Evolutionary conservation across 2,797 vertebrate genomes (phyloP).

Genomic region (Sebastes cheni): DNA sequence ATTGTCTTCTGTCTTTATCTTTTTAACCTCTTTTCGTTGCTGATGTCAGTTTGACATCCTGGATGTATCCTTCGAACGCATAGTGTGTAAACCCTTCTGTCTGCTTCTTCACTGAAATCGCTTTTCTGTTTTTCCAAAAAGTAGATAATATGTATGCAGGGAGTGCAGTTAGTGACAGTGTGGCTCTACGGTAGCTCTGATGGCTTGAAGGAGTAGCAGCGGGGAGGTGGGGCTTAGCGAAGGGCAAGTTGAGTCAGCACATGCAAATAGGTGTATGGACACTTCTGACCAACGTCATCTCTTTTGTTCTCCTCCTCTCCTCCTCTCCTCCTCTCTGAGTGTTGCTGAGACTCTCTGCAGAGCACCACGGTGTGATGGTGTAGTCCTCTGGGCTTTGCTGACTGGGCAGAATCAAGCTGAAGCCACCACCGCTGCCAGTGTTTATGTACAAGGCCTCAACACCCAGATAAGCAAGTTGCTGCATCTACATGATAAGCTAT

Average conservation of each 20-base stretch:
- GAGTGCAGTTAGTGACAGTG: too few relatives aligned
- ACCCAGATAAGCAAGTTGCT: constrained; percentile 37
- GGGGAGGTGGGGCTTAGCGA: too few relatives aligned
- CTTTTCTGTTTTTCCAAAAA: too few relatives aligned
- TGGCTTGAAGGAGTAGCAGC: too few relatives aligned
- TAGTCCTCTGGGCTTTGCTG: constrained; percentile 49
- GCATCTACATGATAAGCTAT: constrained; percentile 52
- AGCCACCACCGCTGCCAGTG: constrained; percentile 50
- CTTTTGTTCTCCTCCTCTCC: neutral
- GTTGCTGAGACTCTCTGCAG: constrained; percentile 28
- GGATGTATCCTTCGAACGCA: too few relatives aligned
- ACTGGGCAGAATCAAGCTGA: constrained; percentile 32
- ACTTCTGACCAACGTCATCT: neutral
- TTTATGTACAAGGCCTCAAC: constrained; percentile 44
- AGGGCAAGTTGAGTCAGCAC: neutral
- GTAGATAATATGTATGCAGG: too few relatives aligned
- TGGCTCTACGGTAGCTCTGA: too few relatives aligned
- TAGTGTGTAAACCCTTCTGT: too few relatives aligned
- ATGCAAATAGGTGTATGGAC: neutral
- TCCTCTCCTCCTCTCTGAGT: neutral
- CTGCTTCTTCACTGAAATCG: too few relatives aligned
- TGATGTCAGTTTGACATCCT: too few relatives aligned
- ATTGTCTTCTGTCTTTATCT: too few relatives aligned
- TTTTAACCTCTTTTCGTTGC: too few relatives aligned
- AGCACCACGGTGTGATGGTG: neutral